A percentile compares a stretch with the other conserved stretches of the same genome.
Conservation (phyloP, 2,888 invertebrate genomes). For the Eristalinus aeneus region DNA sequence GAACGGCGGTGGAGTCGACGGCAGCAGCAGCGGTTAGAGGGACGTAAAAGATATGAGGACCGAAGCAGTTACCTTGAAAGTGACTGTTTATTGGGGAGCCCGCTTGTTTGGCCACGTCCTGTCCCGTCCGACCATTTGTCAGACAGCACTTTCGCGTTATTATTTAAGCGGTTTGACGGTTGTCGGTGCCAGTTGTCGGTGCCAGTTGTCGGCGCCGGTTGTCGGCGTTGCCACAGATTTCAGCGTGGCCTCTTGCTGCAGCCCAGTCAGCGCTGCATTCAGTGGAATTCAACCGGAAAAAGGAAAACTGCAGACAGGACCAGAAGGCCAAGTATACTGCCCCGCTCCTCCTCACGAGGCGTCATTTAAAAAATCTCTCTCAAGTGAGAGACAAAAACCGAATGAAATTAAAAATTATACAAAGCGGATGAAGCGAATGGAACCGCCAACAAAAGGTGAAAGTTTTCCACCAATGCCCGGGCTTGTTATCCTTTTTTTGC, state of each 20-base stretch:
- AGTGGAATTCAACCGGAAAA: slow-evolving; percentile 62
- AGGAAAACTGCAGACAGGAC: slow-evolving; percentile 40
- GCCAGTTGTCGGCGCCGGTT: not conserved
- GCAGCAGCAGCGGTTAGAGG: not conserved
- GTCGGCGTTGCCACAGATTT: slow-evolving; percentile 19
- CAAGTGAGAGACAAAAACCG: slow-evolving; percentile 31
- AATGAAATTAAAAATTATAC: slow-evolving; percentile 53
- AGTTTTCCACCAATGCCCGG: slow-evolving; percentile 31
- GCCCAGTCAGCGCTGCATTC: slow-evolving; percentile 16
- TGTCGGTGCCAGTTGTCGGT: not conserved
- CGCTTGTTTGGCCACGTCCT: slow-evolving; percentile 15
- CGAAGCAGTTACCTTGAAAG: slow-evolving; percentile 56
- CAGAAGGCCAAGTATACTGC: slow-evolving; percentile 59
- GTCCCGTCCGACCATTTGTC: slow-evolving; percentile 55
- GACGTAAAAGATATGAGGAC: slow-evolving; percentile 3
- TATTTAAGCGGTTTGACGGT: slow-evolving; percentile 47
- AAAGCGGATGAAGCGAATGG: slow-evolving; percentile 29
- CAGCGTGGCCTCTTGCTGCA: not conserved
- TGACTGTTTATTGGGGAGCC: slow-evolving; percentile 42
- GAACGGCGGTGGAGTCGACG: not conserved
- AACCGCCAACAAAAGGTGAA: slow-evolving; percentile 56
- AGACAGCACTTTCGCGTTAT: slow-evolving; percentile 40
- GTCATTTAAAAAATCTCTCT: slow-evolving; percentile 37
- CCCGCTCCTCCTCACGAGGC: not conserved
- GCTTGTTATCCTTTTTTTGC: slow-evolving; percentile 16